Conservation (phyloP, 2,888 invertebrate genomes). For the Muschampia plurimacula region DNA sequence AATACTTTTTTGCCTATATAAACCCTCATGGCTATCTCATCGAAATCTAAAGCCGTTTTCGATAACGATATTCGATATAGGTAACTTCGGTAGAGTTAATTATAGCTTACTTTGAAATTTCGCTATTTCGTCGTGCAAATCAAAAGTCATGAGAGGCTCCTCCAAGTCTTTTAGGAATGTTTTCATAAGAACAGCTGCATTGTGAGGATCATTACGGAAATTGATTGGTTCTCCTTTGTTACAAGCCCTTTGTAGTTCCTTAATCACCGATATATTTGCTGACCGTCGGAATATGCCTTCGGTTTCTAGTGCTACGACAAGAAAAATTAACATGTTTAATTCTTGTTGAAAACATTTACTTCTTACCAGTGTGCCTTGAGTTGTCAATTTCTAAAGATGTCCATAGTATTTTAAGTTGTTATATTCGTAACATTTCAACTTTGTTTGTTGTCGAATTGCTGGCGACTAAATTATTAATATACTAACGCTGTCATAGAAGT, state of each 20-base stretch:
- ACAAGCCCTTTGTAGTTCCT: slow-evolving; percentile 93
- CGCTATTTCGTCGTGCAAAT: slow-evolving; percentile 96
- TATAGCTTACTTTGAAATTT: slow-evolving; percentile 93
- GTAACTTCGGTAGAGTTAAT: background rate
- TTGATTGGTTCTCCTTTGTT: slow-evolving; percentile 94
- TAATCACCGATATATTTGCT: slow-evolving; percentile 93
- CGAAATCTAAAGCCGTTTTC: too few relatives aligned
- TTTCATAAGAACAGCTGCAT: slow-evolving; percentile 97
- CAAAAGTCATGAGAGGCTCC: slow-evolving; percentile 97
- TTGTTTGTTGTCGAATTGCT: too few relatives aligned
- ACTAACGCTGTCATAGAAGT: too few relatives aligned
- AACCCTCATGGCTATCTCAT: too few relatives aligned
- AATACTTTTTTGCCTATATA: too few relatives aligned
- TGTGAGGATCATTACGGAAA: slow-evolving; percentile 94
- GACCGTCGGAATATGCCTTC: slow-evolving; percentile 98
- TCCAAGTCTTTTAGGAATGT: slow-evolving; percentile 96
- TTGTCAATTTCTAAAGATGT: too few relatives aligned
- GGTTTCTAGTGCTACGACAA: slow-evolving; percentile 91
- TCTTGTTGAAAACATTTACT: too few relatives aligned
- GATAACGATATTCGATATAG: too few relatives aligned
- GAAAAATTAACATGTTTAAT: background rate
- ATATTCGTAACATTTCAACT: too few relatives aligned
- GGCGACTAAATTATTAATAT: too few relatives aligned
- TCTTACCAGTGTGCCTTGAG: too few relatives aligned
- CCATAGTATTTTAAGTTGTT: too few relatives aligned